Evolutionary conservation across 2,888 invertebrate genomes (phyloP), one percentile per base, ranked within the genome.

Genomic region (Meteorus colon): DNA sequence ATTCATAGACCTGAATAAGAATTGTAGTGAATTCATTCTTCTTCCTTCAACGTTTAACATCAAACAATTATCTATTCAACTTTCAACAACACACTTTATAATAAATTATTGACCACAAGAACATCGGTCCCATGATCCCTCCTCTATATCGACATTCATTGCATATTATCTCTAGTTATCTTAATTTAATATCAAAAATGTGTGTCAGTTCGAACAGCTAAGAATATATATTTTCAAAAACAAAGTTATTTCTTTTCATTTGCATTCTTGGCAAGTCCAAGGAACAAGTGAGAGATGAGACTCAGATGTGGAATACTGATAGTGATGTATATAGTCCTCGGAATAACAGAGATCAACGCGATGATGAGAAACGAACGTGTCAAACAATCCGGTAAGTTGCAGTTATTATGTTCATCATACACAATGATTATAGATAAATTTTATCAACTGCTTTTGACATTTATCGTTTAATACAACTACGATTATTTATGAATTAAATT

Each of bases 321-420:
- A 19, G 72, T 80, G 55, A 73, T 84, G 73, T 74, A 84, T 67
- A 72, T 86, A 73, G 65, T 81, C 76, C 41, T 79, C 73, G 70
- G 84, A 24, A 67, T 78, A 68, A 83, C 79, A 68, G 69, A 78
- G 41, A 81, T 82, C 48, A 73, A 79, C 14, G 78, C 84, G 45
- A 85, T 84, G 82, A 83, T 85, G 80, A 86, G 81, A 68, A 78
- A 83, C 29, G 79, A 81, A 19, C 81, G 81, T 29, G 84, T 86
- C 24, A 83, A 86, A 74, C 83, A 85, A 74, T 75, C 77, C 41
- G 86, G 88, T 88, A 81, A 87, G 86, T 85, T 31, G 29, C 62
- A 62, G 62, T 62, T 12, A 62, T 62, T 31, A 16, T 62, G 29
- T 31, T 55, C 1, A 24, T 55, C n/a, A n/a, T 55, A 51, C n/a